These are phyloP conservation scores for Epicauta chinensis DNA, from an alignment of 1,140 invertebrate genomes.

Conservation along the genomic window DNA sequence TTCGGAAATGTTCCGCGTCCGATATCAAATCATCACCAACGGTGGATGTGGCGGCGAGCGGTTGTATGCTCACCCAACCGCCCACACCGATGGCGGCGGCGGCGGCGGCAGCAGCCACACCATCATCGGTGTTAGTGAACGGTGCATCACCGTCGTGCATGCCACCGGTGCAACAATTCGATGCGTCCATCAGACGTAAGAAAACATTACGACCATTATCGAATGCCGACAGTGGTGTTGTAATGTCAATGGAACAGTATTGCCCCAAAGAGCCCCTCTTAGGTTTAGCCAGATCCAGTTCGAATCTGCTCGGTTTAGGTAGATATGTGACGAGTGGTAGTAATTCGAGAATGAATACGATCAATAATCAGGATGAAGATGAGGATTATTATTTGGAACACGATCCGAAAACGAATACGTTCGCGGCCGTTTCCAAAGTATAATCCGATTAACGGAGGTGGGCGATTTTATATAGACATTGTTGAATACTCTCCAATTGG, in stretches of 20 bases:
- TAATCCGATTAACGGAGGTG: too few relatives aligned
- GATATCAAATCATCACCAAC: constrained; percentile 1
- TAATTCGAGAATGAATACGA: constrained; percentile 20
- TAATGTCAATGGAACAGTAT: constrained; percentile 34
- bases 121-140: not conserved
- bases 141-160: too few relatives aligned
- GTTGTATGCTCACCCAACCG: too few relatives aligned
- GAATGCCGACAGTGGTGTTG: constrained; percentile 23
- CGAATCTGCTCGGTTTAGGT: constrained; percentile 25
- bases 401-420: constrained; percentile 19
- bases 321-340: constrained; percentile 23
- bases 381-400: constrained; percentile 15
- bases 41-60: not conserved
- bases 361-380: constrained; percentile 19
- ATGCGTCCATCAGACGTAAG: not conserved
- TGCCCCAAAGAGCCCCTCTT: constrained; percentile 36
- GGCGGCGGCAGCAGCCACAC: too few relatives aligned
- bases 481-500: not conserved
- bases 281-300: constrained; percentile 23
- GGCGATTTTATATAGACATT: too few relatives aligned
- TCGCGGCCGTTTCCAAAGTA: constrained; percentile 10
- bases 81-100: too few relatives aligned
- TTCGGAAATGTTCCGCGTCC: constrained; percentile 40
- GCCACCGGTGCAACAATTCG: too few relatives aligned
- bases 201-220: constrained; percentile 9